Evolutionary conservation across 2,888 invertebrate genomes (phyloP), one percentile per base, ranked within the genome.

Genomic region (Drosophila prostipennis): DNA sequence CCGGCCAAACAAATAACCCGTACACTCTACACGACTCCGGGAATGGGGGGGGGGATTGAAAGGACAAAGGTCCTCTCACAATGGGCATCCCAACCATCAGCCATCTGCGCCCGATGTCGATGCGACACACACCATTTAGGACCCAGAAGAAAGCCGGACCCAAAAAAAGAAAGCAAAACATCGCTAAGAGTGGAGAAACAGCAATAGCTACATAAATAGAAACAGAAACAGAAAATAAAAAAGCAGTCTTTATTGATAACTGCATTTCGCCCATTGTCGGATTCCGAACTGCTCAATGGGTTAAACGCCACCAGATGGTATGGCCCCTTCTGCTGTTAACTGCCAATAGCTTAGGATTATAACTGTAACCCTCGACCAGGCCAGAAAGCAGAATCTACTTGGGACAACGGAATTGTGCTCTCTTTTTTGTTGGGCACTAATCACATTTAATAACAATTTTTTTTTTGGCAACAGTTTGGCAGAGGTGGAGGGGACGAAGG

Each of bases 391-490:
- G 52, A 55, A 39, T 52, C 56, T 37, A 53, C 52, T 57, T 42
- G 39, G 69, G 34, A 46, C 78, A 77, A 79, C 79, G 84, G 84
- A 81, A 81, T 79, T 74, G 78, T 70, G 60, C 54, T 70, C 70
- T 76, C 76, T 70, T 58, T 83, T 72, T 76, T 63, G 74, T 79
- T 67, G 52, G 16, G 6, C 74, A 72, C 81, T 81, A 82, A 82
- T 82, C 84, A 82, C 79, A 84, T 84, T 84, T 82, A 82, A 84
- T 82, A 82, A 82, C 82, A 82, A 76, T 79, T 84, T 58, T 59
- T 57, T n/a, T n/a, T 60, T 83, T 84, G 70, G 68, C 79, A 69
- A 80, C 16, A n/a, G 13, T 8, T 45, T n/a, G 26, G 0, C 6
- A 2, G 14, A 0, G 7, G 10, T 2, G 1, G 19, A 29, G 7